Evolutionary conservation across 2,113 vertebrate species (phyloP), one percentile per base, ranked within the genome.

Genomic region (Opisthocomus hoazin): DNA sequence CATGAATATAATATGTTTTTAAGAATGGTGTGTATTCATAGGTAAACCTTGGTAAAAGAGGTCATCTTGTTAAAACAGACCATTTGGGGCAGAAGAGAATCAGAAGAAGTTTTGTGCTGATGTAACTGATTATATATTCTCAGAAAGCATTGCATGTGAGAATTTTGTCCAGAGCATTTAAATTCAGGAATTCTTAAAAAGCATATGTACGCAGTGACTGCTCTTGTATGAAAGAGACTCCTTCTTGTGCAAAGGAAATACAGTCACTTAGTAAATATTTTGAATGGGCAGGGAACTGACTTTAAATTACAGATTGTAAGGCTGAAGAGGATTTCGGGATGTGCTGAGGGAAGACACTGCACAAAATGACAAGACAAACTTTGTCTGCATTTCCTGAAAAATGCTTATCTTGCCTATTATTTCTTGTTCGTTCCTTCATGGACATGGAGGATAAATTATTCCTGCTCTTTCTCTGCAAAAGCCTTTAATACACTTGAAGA

Each of bases 261-360:
- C 27, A 87, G 57, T 69, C 73, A 68, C 41, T 87, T 89, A 68
- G 64, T 94, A 89, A 79, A 87, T 85, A 86, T 29, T 92, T 61
- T 41, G 22, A 61, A 45, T 45, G 45, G 32, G 13, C 56, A 69
- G 32, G 19, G 22, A 86, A 66, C 18, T 69, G 58, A 77, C 41
- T 93, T 92, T 15, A 88, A 75, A 79, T 87, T 36, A 46, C 54
- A 87, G 46, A 87, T 89, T 81, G 75, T 41, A n/a, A 45, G 32
- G 19, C 88, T 93, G 90, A 90, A 86, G 83, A 30, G 41, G 58
- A 95, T 92, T 94, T 97, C n/a, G 57, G 58, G n/a, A 46, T 86
- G 26, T 26, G 54, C 32, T 34, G 22, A 86, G 41, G 75, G 86
- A 95, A 95, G 45, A 61, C 10, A 58, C 9, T 26, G 45, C 12